Evolutionary conservation across 2,797 vertebrate genomes (phyloP), one percentile per base, ranked within the genome.

Genomic region (Eulemur rubriventer): DNA sequence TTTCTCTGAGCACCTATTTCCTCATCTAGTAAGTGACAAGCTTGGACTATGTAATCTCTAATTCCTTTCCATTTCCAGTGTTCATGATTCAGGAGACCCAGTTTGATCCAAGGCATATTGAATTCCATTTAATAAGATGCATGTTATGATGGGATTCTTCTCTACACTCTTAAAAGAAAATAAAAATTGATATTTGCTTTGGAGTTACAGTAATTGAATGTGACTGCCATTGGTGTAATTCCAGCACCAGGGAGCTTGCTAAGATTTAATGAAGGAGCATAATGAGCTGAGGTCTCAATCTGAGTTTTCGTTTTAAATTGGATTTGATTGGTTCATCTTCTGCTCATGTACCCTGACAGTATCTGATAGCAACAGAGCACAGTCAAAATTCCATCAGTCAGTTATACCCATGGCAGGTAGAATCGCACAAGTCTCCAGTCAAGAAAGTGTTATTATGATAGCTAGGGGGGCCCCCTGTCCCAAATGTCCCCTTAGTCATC

Each of bases 101-200:
- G 22, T 89, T 80, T 75, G 63, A 95, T 76, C 76, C 89, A 96
- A 94, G 63, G 72, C 87, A 48, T 96, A 94, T 94, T 87, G 83
- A 96, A 7, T 81, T 96, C 67, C 67, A 84, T 67, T 96, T 91
- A 91, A 70, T 82, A 89, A 93, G 59, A 82, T 13, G 72, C 57
- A n/a, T 22, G 7, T 86, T 89, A 78, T 82, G 57, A 91, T 89
- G 82, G 41, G 87, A 93, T 94, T 93, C 76, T 75, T 93, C 57
- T 91, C 63, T 61, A 70, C 16, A 69, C 33, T 84, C 73, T 72
- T 55, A 90, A 89, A 94, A 94, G 43, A 80, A 96, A 92, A 80
- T 82, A 96, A 86, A 92, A 95, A 81, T 43, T 91, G 83, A 75
- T 70, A 87, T 90, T 93, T 93, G 67, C 82, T 96, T 97, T 81